Conservation (phyloP, 1,140 invertebrate species). For the Drosophila bocqueti region DNA sequence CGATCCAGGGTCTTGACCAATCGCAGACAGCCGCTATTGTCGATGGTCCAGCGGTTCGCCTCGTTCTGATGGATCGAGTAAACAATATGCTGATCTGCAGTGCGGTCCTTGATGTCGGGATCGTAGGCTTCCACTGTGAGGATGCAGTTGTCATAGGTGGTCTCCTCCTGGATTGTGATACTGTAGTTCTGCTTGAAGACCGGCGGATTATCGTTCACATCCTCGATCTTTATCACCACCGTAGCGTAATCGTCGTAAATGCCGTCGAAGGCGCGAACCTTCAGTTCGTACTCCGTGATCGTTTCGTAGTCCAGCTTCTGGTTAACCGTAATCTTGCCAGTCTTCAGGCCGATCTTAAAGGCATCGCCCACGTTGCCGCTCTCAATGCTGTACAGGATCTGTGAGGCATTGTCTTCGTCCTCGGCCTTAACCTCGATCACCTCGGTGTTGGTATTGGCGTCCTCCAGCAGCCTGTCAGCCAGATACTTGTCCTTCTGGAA, state of each 20-base stretch:
- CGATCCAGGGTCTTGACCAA: constrained; percentile 93
- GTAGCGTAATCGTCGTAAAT: constrained; percentile 90
- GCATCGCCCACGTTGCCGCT: constrained; percentile 91
- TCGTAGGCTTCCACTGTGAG: constrained; percentile 91
- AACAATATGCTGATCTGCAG: constrained; percentile 90
- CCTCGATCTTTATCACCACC: constrained; percentile 92
- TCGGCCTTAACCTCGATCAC: constrained; percentile 93
- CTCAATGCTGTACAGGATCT: constrained; percentile 92
- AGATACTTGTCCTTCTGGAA: constrained; percentile 91
- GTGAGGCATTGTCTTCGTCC: constrained; percentile 92
- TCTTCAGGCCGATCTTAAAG: constrained; percentile 91
- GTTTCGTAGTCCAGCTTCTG: constrained; percentile 94
- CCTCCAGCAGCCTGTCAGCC: constrained; percentile 92
- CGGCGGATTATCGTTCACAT: constrained; percentile 94
- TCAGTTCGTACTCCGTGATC: constrained; percentile 91
- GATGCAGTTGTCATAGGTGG: constrained; percentile 88
- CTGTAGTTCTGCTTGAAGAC: constrained; percentile 89
- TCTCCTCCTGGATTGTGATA: constrained; percentile 90
- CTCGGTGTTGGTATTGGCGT: constrained; percentile 91
- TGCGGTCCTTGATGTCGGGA: constrained; percentile 92
- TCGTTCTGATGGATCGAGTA: constrained; percentile 91
- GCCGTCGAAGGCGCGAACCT: constrained; percentile 92
- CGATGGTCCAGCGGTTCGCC: constrained; percentile 89
- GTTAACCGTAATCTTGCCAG: constrained; percentile 92
- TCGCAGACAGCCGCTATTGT: constrained; percentile 90